Evolutionary conservation across 2,797 vertebrate species (phyloP).

Genomic region (Hippocampus kuda): DNA sequence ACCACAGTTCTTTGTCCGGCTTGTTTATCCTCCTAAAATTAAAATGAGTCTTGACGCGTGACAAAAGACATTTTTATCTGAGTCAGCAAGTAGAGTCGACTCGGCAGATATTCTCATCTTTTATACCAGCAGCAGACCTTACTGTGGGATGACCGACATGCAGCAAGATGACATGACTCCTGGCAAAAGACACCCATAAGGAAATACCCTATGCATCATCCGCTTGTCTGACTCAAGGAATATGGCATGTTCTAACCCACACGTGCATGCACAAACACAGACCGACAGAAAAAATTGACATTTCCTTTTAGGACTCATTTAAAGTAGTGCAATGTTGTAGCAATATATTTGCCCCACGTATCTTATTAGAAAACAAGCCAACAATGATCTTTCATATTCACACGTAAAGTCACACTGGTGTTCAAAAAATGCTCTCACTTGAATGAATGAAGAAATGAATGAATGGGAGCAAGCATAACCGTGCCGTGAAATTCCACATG

Average conservation of each 20-base stretch:
- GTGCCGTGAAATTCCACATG: conserved; percentile 56
- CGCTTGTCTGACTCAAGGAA: conserved; percentile 10
- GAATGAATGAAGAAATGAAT: conserved; percentile 27
- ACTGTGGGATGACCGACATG: not conserved
- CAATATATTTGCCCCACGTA: not conserved
- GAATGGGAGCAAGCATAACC: conserved; percentile 44
- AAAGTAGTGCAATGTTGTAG: conserved; percentile 11
- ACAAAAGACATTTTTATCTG: conserved; percentile 6
- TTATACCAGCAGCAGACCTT: conserved; percentile 20
- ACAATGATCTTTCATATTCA: not conserved
- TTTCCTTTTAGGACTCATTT: conserved; percentile 26
- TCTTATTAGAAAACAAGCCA: conserved; percentile 12
- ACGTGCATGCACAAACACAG: conserved; percentile 4
- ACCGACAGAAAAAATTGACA: conserved; percentile 8
- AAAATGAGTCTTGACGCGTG: not conserved
- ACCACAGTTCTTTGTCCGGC: conserved; percentile 3
- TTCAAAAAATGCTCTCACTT: conserved; percentile 10
- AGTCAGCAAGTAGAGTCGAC: conserved; percentile 9
- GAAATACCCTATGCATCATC: conserved; percentile 13
- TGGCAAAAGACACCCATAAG: conserved; percentile 14
- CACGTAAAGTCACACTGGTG: not conserved
- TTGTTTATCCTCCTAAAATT: not conserved
- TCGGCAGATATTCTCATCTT: conserved; percentile 5
- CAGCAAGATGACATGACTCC: not conserved
- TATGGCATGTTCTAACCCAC: conserved; percentile 1